Evolutionary conservation across 2,113 vertebrate species (phyloP), one percentile per base, ranked within the genome.

Genomic region (Notarius quadriscutis): DNA sequence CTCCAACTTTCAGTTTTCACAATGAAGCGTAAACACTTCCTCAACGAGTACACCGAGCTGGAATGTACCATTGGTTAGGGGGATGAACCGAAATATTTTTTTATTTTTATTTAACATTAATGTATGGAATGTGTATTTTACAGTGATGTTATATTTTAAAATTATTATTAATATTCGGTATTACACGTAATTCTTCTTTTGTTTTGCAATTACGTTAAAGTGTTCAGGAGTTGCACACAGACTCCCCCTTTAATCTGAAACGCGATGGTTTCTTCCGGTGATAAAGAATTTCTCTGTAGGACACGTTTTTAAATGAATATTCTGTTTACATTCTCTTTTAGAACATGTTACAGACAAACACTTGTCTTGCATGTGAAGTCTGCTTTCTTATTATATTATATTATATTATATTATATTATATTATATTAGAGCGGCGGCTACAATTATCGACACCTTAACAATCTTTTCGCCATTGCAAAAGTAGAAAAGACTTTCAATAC

Each of bases 61-160:
- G 89, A 87, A n/a, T 83, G 86, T 87, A 89, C 89, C 89, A 89
- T 51, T 1, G 7, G 15, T 10, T 11, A 53, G 6, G 34, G 83
- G 75, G 86, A 72, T 55, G 51, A 7, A 7, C 4, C 11, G 1
- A 82, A 51, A 53, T 17, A 51, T 4, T 34, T 0, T 25, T 34
- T 80, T 2, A 34, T 58, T 67, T 60, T 63, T n/a, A 27, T 69
- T 34, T 14, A 57, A 41, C 4, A 65, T 79, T 55, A 22, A 79
- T 34, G 5, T 30, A 20, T 11, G 25, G 22, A 51, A 25, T 5
- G 10, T 81, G 30, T 25, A 58, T 25, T 60, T 81, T 41, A 9
- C 12, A 53, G 15, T 51, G 2, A 0, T 3, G 1, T 53, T 53
- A 53, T 9, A 53, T 9, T 53, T 53, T 9, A 9, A 0, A 10